Evolutionary conservation across 2,113 vertebrate genomes (phyloP).

Genomic region (Eira barbara): DNA sequence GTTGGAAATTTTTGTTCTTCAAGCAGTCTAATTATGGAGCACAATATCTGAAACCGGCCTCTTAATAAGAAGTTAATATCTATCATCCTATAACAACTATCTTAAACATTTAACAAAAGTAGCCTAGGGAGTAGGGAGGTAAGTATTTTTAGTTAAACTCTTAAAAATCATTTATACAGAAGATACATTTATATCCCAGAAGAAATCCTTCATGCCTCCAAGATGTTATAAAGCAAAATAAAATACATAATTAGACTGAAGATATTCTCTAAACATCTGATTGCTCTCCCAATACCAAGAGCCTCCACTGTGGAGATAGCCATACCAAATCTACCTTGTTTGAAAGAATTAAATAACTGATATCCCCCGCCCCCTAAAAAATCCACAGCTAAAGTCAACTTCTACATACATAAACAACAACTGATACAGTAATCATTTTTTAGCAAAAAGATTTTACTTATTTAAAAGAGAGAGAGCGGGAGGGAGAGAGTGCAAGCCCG

Average conservation of each 20-base stretch:
- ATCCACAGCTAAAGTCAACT: not conserved
- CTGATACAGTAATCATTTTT: not conserved
- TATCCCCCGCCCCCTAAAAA: not conserved
- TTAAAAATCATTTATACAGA: not conserved
- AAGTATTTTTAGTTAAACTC: not conserved
- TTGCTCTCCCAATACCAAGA: not conserved
- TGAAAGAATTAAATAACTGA: not conserved
- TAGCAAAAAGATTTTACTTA: not conserved
- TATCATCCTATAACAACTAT: not conserved
- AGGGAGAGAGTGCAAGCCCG: not conserved
- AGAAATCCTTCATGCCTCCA: not conserved
- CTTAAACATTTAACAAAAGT: not conserved
- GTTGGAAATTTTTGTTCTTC: not conserved
- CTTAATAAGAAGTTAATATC: not conserved
- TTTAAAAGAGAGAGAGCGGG: not conserved
- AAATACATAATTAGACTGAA: not conserved
- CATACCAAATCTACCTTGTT: not conserved
- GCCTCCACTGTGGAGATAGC: not conserved
- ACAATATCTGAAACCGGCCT: not conserved
- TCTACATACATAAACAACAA: not conserved
- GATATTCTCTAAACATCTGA: not conserved
- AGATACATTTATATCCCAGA: not conserved
- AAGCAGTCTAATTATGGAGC: not conserved
- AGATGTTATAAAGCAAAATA: not conserved
- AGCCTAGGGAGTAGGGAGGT: not conserved